These are phyloP conservation scores for Phyllotis vaccarum DNA, from an alignment of 2,797 vertebrate genomes.

Conservation along the genomic window DNA sequence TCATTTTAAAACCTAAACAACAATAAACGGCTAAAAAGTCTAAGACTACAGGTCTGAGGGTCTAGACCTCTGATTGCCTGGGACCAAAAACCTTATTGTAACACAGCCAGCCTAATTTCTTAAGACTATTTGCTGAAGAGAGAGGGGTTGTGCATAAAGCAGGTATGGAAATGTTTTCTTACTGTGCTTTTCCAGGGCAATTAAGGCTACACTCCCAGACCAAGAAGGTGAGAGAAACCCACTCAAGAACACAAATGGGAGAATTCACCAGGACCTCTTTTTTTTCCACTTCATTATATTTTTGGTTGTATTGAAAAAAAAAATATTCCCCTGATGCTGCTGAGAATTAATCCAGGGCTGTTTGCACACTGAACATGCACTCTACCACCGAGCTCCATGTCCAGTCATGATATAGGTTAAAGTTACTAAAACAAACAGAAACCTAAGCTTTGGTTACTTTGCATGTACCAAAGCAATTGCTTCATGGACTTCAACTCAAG, in stretches of 20 bases:
- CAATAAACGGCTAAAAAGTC: no score
- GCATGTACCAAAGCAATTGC: not conserved
- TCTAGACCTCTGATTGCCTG: no score
- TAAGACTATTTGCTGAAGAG: slow-evolving; percentile 80
- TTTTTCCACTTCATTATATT: not conserved
- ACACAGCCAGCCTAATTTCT: slow-evolving; percentile 78
- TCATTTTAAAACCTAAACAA: no score
- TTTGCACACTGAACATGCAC: not conserved
- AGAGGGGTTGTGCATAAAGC: slow-evolving; percentile 64
- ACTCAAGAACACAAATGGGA: slow-evolving; percentile 21
- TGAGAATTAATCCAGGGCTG: not conserved
- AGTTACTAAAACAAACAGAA: not conserved
- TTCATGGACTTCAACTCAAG: not conserved
- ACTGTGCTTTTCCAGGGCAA: slow-evolving; percentile 80
- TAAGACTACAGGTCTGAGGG: no score
- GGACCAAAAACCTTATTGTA: no score
- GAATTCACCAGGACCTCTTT: not conserved
- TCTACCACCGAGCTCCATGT: not conserved
- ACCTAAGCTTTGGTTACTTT: not conserved
- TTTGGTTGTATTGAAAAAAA: not conserved
- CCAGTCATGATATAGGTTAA: not conserved
- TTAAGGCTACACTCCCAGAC: slow-evolving; percentile 69
- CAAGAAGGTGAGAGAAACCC: not conserved
- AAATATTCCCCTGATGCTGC: not conserved
- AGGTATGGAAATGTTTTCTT: slow-evolving; percentile 77